phyloP scores from a whole-genome alignment of 2,113 vertebrate species.

The Perccottus glenii region DNA sequence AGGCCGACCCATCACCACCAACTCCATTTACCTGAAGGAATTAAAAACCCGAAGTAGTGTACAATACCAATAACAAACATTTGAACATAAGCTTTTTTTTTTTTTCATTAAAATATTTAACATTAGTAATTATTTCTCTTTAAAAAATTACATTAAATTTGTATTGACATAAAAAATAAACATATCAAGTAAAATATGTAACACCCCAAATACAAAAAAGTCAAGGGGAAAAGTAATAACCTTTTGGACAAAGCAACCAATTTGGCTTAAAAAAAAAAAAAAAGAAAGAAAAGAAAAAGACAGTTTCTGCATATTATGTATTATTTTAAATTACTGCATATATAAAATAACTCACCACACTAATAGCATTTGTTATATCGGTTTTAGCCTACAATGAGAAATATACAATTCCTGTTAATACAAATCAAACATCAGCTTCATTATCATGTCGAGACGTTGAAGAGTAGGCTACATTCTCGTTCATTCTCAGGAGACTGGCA shows the following conservation, averaged over 20 bases:
- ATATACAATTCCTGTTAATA: background rate
- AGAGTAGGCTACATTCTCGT: background rate
- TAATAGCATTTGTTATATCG: conserved; percentile 16
- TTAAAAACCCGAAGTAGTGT: conserved; percentile 20
- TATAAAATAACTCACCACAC: conserved; percentile 34
- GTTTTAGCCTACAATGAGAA: background rate
- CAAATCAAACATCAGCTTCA: background rate
- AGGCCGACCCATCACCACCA: background rate
- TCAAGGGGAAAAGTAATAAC: background rate
- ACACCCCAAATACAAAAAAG: conserved; percentile 33
- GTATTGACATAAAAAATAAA: conserved; percentile 40
- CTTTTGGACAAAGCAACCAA: conserved; percentile 23
- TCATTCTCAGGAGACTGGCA: no score
- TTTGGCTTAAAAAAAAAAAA: background rate
- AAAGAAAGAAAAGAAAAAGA: conserved; percentile 21
- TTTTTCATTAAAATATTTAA: conserved; percentile 34
- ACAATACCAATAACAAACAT: conserved; percentile 24
- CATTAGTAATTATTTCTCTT: conserved; percentile 56
- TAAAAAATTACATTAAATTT: conserved; percentile 44
- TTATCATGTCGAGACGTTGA: background rate
- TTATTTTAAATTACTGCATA: conserved; percentile 48
- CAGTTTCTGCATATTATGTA: conserved; percentile 40
- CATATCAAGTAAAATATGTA: conserved; percentile 63
- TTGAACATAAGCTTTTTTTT: conserved; percentile 44
- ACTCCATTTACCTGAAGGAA: conserved; percentile 16